Conservation (phyloP, 2,888 invertebrate genomes). For the Barypeithes pellucidus region DNA sequence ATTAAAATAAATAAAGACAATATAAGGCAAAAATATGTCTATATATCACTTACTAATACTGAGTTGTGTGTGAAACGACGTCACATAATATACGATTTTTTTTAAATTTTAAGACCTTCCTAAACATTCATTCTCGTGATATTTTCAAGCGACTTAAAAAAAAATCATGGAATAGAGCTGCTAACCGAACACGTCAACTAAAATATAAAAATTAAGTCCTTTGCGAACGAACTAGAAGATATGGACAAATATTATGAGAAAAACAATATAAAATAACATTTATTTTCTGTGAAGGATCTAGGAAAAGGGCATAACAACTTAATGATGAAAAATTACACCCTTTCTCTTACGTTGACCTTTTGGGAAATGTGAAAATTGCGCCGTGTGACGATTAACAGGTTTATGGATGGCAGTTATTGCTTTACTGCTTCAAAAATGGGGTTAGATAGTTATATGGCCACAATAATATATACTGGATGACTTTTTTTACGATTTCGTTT, state of each 20-base stretch:
- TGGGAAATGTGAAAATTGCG: conserved; percentile 8
- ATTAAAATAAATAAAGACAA: no score
- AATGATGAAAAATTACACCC: conserved; percentile 32
- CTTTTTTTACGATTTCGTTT: not conserved
- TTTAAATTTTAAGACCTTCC: no score
- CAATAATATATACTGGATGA: not conserved
- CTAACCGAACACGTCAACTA: no score
- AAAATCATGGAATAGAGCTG: no score
- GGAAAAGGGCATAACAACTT: conserved; percentile 25
- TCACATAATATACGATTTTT: no score
- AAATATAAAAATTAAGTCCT: no score
- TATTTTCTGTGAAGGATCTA: conserved; percentile 13
- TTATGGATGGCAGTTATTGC: conserved; percentile 15
- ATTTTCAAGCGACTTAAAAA: no score
- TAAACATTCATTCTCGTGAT: no score
- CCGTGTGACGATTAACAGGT: conserved; percentile 8
- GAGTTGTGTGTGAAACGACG: no score
- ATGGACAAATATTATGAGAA: conserved; percentile 12
- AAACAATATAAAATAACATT: conserved; percentile 34
- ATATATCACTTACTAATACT: no score
- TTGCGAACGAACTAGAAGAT: conserved; percentile 1
- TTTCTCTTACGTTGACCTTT: conserved; percentile 11
- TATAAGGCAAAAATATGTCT: no score
- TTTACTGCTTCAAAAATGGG: conserved; percentile 11
- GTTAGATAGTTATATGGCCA: not conserved